These are phyloP conservation scores for Cheilosia impressa DNA, from an alignment of 2,888 invertebrate species.

Conservation along the genomic window DNA sequence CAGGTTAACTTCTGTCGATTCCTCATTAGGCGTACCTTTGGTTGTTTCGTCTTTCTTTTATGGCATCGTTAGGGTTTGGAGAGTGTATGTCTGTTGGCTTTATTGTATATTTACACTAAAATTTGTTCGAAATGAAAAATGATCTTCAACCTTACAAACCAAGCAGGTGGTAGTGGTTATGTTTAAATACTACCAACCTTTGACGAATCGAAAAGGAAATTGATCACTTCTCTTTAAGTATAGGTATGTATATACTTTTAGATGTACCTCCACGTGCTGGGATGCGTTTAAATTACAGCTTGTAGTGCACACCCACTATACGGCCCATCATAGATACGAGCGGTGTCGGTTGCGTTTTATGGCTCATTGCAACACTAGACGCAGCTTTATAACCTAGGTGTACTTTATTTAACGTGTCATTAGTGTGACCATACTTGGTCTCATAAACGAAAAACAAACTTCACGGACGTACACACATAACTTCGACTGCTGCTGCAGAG, in stretches of 20 bases:
- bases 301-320: constrained; percentile 54
- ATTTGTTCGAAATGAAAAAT: constrained; percentile 59
- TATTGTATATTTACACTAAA: not conserved
- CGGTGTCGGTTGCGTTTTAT: constrained; percentile 65
- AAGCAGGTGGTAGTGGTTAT: constrained; percentile 47
- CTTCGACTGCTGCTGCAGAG: not conserved
- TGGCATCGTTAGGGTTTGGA: constrained; percentile 38
- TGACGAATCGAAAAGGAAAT: constrained; percentile 41
- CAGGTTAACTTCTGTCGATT: constrained; percentile 27
- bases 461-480: not conserved
- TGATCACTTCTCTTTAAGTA: constrained; percentile 21
- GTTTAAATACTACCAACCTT: constrained; percentile 7
- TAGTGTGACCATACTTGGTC: constrained; percentile 66
- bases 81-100: not conserved
- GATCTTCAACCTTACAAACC: constrained; percentile 30
- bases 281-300: not conserved
- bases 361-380: constrained; percentile 67
- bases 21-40: constrained; percentile 46
- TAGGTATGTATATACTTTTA: too few species aligned
- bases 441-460: constrained; percentile 40
- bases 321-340: not conserved
- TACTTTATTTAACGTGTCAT: constrained; percentile 69
- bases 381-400: constrained; percentile 57
- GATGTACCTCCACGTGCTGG: too few species aligned
- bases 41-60: constrained; percentile 42